Evolutionary conservation across 2,113 vertebrate genomes (phyloP), one percentile per base, ranked within the genome.

Genomic region (Oriolus oriolus): DNA sequence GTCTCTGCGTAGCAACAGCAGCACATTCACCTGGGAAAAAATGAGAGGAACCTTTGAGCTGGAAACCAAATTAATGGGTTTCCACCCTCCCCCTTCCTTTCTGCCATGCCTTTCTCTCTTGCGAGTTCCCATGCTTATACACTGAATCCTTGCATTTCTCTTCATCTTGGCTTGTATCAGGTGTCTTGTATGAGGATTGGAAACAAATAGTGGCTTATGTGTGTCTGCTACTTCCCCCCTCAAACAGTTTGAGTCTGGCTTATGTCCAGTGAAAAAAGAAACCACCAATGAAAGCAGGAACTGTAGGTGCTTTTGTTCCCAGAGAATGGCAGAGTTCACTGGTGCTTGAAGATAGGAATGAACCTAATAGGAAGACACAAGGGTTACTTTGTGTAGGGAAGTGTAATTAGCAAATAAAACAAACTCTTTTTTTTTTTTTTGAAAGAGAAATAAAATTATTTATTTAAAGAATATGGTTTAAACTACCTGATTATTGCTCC

Each of bases 271-370:
- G 95, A 94, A 97, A 96, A 86, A 66, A 80, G 86, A 97, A 97
- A 93, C 89, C 50, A 47, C 73, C 68, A 87, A 57, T 70, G 94
- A 97, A 95, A 90, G 82, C 50, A 63, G 85, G 80, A 94, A 96
- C 94, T 97, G 90, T 97, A 93, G 95, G 83, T 90, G 16, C 88
- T 94, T 95, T 97, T 98, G 97, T 98, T 96, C 89, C 69, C 35
- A 18, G 14, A 82, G 89, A 96, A 95, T 85, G 81, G 82, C 74
- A 78, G 80, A 66, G 91, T 84, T 96, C 96, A 95, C n/a, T 47
- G 47, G 76, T 90, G 70, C 90, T 90, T 90, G 81, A 49, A 97
- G 93, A 96, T 63, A 97, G 94, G 85, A 83, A 95, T 71, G 87
- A 95, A 97, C 56, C 94, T 84, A 94, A 83, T 42, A 95, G 78